A percentile compares a stretch with the other conserved stretches of the same genome.
Conservation (phyloP, 2,888 invertebrate genomes). For the Leptura quadrifasciata region DNA sequence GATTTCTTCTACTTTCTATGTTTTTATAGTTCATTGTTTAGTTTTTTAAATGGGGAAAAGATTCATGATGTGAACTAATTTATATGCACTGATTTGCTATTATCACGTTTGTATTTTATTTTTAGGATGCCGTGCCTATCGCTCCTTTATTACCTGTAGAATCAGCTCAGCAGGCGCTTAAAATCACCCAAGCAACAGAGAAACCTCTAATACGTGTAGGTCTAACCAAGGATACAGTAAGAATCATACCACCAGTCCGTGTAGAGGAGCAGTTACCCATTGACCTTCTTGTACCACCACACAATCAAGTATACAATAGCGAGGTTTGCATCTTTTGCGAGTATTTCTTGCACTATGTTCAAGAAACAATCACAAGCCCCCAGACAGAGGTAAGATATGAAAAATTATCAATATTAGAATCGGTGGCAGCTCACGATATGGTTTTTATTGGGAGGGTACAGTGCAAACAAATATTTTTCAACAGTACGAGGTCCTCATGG, state of each 20-base stretch:
- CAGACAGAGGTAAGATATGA: conserved; percentile 79
- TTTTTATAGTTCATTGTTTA: no score
- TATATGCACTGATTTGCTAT: neutral
- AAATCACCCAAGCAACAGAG: conserved; percentile 29
- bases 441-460: no score
- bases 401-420: neutral
- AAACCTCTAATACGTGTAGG: conserved; percentile 24
- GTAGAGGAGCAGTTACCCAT: conserved; percentile 74
- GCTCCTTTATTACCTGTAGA: conserved; percentile 48
- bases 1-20: no score
- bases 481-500: no score
- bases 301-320: conserved; percentile 71
- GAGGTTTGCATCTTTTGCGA: conserved; percentile 86
- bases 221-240: conserved; percentile 26
- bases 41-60: no score
- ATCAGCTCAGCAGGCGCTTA: conserved; percentile 38
- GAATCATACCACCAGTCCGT: conserved; percentile 35
- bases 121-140: conserved; percentile 31
- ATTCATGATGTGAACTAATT: no score
- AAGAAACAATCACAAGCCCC: conserved; percentile 82
- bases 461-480: no score
- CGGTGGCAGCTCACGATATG: no score
- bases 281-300: conserved; percentile 73
- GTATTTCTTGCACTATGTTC: conserved; percentile 87
- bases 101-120: conserved; percentile 20